A percentile compares a stretch with the other conserved stretches of the same genome.
Evolutionary conservation across 2,113 vertebrate genomes (phyloP).

Genomic region (Eudyptes chrysolophus): DNA sequence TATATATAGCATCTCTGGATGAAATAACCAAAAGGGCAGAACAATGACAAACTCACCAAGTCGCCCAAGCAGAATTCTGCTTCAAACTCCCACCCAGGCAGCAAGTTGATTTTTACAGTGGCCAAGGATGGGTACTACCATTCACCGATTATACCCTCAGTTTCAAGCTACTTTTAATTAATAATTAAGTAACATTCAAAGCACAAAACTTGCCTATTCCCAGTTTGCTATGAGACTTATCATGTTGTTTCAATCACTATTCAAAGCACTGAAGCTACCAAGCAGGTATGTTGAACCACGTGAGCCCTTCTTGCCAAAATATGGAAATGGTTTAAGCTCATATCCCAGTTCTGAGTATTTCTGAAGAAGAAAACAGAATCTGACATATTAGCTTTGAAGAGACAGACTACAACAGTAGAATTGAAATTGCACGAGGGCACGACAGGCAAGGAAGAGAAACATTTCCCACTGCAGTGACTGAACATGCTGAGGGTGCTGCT

Average conservation of each 20-base stretch:
- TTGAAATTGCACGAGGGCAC: not conserved
- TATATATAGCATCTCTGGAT: not conserved
- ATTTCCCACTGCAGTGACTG: not conserved
- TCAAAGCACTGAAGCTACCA: not conserved
- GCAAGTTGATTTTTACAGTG: not conserved
- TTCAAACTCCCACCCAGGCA: not conserved
- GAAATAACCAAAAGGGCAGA: slow-evolving; percentile 13
- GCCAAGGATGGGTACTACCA: not conserved
- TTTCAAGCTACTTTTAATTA: not conserved
- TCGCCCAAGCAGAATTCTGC: not conserved
- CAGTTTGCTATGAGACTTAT: not conserved
- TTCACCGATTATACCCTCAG: not conserved
- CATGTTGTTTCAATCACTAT: not conserved
- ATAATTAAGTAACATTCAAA: not conserved
- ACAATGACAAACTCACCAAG: not conserved
- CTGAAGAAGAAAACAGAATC: not conserved
- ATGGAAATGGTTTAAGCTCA: not conserved
- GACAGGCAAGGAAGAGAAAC: not conserved
- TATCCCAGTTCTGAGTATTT: not conserved
- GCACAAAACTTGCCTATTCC: not conserved
- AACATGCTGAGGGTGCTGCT: not conserved
- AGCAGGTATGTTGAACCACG: not conserved
- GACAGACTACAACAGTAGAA: not conserved
- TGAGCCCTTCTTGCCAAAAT: not conserved
- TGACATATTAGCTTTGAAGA: not conserved